Conservation (phyloP, 1,140 invertebrate species). For the Tetramorium alpestre region DNA sequence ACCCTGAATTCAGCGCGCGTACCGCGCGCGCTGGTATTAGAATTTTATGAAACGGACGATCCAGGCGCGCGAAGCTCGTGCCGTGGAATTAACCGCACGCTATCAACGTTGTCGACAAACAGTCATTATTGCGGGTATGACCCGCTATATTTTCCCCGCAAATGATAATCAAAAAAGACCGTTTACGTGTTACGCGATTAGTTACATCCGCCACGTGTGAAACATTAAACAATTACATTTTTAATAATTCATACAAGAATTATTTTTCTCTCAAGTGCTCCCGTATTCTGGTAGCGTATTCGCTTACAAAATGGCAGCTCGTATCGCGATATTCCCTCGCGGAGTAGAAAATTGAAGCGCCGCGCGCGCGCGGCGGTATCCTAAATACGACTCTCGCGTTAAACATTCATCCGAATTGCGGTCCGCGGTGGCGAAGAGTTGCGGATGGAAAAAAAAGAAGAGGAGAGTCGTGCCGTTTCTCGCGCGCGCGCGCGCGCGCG, state of each 20-base stretch:
- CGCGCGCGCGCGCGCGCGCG: constrained; percentile 16
- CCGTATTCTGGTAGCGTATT: background rate
- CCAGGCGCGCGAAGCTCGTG: background rate
- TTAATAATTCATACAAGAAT: background rate
- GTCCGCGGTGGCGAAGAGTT: constrained; percentile 52
- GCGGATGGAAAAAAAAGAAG: constrained; percentile 32
- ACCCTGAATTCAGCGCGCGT: constrained; percentile 25
- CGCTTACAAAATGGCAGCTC: constrained; percentile 7
- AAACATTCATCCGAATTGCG: constrained; percentile 71
- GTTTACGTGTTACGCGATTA: background rate
- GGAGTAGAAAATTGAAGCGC: constrained; percentile 43
- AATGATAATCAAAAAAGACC: background rate
- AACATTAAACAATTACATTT: background rate
- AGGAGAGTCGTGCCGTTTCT: background rate
- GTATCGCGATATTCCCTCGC: constrained; percentile 4
- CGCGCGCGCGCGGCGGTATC: constrained; percentile 5
- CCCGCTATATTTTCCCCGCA: too few species aligned
- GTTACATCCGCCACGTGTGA: background rate
- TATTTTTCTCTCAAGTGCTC: background rate
- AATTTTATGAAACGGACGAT: constrained; percentile 23
- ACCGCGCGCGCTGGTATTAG: background rate
- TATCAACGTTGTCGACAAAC: background rate
- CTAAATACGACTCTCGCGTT: constrained; percentile 61
- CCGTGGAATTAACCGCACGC: background rate
- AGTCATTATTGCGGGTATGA: background rate